Percentiles rank a stretch among this genome's conserved stretches.
Conservation (phyloP, 2,888 invertebrate genomes). For the Globia sparganii region DNA sequence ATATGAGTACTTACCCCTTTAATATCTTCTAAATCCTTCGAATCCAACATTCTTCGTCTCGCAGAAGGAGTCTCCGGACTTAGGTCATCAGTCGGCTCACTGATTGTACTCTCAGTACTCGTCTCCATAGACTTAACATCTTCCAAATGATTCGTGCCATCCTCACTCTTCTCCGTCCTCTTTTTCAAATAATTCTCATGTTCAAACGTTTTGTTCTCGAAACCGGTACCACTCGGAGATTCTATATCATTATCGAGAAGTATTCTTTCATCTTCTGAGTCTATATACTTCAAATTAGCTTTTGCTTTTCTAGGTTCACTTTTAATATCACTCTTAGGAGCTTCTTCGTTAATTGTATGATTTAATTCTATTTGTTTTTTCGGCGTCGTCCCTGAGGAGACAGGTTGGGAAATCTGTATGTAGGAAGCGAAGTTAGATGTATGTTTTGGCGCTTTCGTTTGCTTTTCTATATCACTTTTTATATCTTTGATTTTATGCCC, state of each 20-base stretch:
- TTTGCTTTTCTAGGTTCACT: constrained; percentile 74
- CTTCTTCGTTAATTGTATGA: constrained; percentile 72
- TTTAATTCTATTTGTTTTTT: constrained; percentile 77
- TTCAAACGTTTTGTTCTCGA: constrained; percentile 88
- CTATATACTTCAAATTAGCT: constrained; percentile 82
- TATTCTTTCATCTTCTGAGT: constrained; percentile 82
- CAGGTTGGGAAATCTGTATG: constrained; percentile 89
- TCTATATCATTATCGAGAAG: constrained; percentile 85
- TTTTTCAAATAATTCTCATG: constrained; percentile 87
- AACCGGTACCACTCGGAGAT: constrained; percentile 87
- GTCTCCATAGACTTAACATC: constrained; percentile 86
- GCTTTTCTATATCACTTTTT: constrained; percentile 85
- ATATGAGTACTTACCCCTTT: constrained; percentile 83
- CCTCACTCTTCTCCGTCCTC: constrained; percentile 82
- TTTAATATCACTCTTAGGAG: constrained; percentile 71
- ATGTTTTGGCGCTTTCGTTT: constrained; percentile 87
- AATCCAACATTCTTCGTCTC: constrained; percentile 80
- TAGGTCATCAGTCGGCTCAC: constrained; percentile 83
- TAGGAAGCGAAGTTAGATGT: constrained; percentile 92
- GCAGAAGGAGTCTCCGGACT: constrained; percentile 84
- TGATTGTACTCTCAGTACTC: constrained; percentile 86
- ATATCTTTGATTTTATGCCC: constrained; percentile 76
- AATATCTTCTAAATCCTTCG: constrained; percentile 82
- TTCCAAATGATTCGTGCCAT: constrained; percentile 75
- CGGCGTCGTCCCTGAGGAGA: constrained; percentile 84